A percentile compares a stretch with the other conserved stretches of the same genome.
phyloP scores from a whole-genome alignment of 2,113 vertebrate species.

The Hemiscyllium ocellatum region DNA sequence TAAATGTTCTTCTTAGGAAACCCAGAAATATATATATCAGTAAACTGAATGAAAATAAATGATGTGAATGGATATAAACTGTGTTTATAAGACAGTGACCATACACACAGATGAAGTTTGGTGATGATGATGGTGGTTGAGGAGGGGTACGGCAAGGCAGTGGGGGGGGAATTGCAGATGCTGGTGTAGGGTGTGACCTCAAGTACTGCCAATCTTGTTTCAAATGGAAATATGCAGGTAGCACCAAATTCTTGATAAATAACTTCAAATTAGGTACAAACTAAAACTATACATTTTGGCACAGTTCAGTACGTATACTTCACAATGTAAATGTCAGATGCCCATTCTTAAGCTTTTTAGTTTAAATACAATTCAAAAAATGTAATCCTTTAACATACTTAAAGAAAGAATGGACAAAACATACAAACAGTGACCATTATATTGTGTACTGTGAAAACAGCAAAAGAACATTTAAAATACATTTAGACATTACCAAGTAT shows the following conservation, averaged over 20 bases:
- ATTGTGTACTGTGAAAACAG: neutral
- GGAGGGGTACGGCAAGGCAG: no score
- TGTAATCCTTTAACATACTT: neutral
- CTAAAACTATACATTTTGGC: neutral
- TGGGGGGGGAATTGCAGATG: no score
- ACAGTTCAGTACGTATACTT: neutral
- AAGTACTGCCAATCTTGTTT: neutral
- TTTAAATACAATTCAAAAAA: neutral
- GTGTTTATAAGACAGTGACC: neutral
- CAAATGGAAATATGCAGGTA: neutral
- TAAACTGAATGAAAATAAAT: neutral
- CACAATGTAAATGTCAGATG: neutral
- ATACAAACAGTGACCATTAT: neutral
- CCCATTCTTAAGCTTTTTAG: neutral
- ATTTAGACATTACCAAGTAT: neutral
- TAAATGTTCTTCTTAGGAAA: conserved; percentile 2
- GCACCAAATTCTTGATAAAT: neutral
- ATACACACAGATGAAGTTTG: neutral
- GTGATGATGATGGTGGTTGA: no score
- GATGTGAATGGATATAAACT: neutral
- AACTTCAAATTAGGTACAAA: neutral
- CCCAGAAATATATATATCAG: neutral
- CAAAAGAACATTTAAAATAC: neutral
- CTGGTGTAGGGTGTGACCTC: no score
- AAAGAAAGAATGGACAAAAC: neutral